Base-by-base conservation (phyloP, 2,888 invertebrate genomes). In the Cyrtodaria siliqua region DNA sequence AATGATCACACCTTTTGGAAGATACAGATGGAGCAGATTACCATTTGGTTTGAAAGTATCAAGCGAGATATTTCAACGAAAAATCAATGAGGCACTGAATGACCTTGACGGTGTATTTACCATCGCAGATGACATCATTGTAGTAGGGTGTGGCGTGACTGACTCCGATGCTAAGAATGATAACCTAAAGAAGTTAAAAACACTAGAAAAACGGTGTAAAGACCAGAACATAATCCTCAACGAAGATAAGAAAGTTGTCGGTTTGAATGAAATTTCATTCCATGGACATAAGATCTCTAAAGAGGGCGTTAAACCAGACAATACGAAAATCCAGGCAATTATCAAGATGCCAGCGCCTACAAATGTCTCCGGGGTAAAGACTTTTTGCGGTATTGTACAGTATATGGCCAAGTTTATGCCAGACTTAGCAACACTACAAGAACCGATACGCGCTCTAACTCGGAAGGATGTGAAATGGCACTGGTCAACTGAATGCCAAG, bases 321-420 rank as follows among this genome's bases (percentile, higher is more conserved):
- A n/a, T n/a, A n/a, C n/a, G n/a, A n/a, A n/a, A n/a, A n/a, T n/a
- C n/a, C n/a, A n/a, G n/a, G n/a, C n/a, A n/a, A n/a, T n/a, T n/a
- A n/a, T n/a, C n/a, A n/a, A n/a, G n/a, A n/a, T n/a, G n/a, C n/a
- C n/a, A n/a, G n/a, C n/a, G n/a, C n/a, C n/a, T 18, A 33, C 71
- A n/a, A 1, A 60, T 26, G 76, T 79, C 0, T 53, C 63, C n/a
- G 81, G 52, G 0, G 80, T 85, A 0, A 70, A 67, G 57, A 44
- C 79, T 38, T 60, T 83, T 2, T 83, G 76, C 62, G 84, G 82
- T n/a, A 71, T 83, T 49, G 69, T 82, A 0, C 82, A 83, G 52
- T 79, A 85, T 55, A 64, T 85, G 68, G 68, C 73, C 16, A 47
- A 44, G 23, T 73, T 76, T 49, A 16, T 82, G 24, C 72, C 72